Percentiles rank a stretch among this genome's conserved stretches.
These are phyloP conservation scores for Xylota segnis DNA, from an alignment of 2,888 invertebrate genomes.

Conservation along the genomic window DNA sequence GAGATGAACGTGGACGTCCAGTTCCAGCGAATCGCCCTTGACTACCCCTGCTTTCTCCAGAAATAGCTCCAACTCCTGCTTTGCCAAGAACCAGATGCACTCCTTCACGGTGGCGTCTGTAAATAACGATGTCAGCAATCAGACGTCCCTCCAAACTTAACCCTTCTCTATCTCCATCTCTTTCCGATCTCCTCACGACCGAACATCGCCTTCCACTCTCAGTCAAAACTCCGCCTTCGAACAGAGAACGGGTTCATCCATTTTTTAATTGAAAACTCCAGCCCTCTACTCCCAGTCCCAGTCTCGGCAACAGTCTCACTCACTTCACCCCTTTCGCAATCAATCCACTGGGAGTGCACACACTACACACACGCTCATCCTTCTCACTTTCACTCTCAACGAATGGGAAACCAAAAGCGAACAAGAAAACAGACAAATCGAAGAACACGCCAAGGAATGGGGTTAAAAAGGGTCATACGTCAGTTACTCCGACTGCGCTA, in stretches of 20 bases:
- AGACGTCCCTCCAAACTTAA: neutral
- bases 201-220: neutral
- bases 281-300: neutral
- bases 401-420: constrained; percentile 11
- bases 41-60: too few species aligned
- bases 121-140: neutral
- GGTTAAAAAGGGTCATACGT: constrained; percentile 51
- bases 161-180: constrained; percentile 1
- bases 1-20: too few species aligned
- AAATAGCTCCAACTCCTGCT: too few species aligned
- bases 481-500: neutral
- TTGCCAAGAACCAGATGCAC: too few species aligned
- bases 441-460: constrained; percentile 20
- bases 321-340: constrained; percentile 1
- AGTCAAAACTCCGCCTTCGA: constrained; percentile 47
- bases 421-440: constrained; percentile 6
- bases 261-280: constrained; percentile 28
- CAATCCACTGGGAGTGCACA: neutral
- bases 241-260: neutral
- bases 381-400: constrained; percentile 66
- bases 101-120: too few species aligned
- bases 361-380: neutral
- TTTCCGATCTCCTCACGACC: neutral
- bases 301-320: constrained; percentile 23
- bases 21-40: too few species aligned